phyloP scores from a whole-genome alignment of 2,113 vertebrate genomes.

The Rhizomys pruinosus region DNA sequence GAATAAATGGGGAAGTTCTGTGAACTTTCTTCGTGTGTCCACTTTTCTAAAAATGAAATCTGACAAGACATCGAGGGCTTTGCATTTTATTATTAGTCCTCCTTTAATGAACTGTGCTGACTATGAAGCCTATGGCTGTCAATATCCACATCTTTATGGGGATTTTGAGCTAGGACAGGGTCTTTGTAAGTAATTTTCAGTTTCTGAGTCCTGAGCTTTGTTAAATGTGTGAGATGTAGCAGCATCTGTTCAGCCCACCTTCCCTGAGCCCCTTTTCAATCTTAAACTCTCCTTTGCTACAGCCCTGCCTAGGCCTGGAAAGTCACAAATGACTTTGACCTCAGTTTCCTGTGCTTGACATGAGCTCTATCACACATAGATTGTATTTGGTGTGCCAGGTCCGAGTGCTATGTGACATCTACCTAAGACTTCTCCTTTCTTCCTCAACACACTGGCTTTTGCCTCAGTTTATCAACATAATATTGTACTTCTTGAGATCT shows the following conservation, averaged over 20 bases:
- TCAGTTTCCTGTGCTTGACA: background rate
- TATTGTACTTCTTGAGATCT: background rate
- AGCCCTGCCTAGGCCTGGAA: background rate
- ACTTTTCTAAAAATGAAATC: slow-evolving; percentile 14
- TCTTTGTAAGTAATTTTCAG: slow-evolving; percentile 2
- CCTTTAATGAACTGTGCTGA: background rate
- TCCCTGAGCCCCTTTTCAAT: background rate
- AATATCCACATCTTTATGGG: background rate
- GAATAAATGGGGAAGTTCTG: background rate
- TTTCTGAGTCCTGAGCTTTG: slow-evolving; percentile 11
- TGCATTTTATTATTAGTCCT: slow-evolving; percentile 9
- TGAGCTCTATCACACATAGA: background rate
- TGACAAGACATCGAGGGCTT: background rate
- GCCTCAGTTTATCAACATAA: slow-evolving; percentile 30
- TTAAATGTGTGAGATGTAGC: background rate
- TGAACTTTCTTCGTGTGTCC: slow-evolving; percentile 27
- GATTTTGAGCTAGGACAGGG: slow-evolving; percentile 6
- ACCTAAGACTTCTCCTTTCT: background rate
- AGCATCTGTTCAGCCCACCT: background rate
- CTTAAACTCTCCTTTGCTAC: background rate
- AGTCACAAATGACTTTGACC: background rate
- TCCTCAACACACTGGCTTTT: background rate
- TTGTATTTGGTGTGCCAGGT: background rate
- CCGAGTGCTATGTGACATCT: background rate
- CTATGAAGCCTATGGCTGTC: background rate